Evolutionary conservation across 2,797 vertebrate genomes (phyloP).

Genomic region (Melanotaenia trifasciata): DNA sequence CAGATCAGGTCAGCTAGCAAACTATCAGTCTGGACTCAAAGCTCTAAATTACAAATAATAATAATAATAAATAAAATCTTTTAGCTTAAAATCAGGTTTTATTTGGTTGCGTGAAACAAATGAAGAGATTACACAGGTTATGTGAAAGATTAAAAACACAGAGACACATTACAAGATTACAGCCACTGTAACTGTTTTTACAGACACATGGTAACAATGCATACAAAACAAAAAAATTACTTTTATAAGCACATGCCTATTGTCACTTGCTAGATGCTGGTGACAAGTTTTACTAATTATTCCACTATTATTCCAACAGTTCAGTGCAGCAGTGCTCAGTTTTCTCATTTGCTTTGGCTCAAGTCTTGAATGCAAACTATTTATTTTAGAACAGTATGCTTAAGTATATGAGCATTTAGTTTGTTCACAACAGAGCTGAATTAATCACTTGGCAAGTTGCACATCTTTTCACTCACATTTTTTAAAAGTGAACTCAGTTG

Average conservation of each 20-base stretch:
- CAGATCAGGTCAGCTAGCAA: no score
- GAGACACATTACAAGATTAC: conserved; percentile 7
- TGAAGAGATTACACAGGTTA: neutral
- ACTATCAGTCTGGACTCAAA: no score
- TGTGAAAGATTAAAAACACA: neutral
- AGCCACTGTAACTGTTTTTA: neutral
- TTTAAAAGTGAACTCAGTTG: no score
- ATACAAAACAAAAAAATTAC: neutral
- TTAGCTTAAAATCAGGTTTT: conserved; percentile 15
- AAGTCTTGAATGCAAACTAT: neutral
- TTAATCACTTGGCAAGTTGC: no score
- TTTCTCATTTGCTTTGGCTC: neutral
- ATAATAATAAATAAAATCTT: neutral
- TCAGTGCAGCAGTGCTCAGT: neutral
- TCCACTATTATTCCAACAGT: neutral
- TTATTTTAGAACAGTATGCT: neutral
- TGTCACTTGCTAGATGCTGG: conserved; percentile 2
- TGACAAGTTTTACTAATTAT: neutral
- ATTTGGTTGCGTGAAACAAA: conserved; percentile 4
- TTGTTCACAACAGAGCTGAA: neutral
- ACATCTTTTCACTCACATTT: no score
- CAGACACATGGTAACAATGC: neutral
- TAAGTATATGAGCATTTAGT: neutral
- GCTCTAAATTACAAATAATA: no score
- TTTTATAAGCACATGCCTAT: neutral